These are phyloP conservation scores for Leptinotarsa tumamoca DNA, from an alignment of 2,888 invertebrate species.

Conservation along the genomic window DNA sequence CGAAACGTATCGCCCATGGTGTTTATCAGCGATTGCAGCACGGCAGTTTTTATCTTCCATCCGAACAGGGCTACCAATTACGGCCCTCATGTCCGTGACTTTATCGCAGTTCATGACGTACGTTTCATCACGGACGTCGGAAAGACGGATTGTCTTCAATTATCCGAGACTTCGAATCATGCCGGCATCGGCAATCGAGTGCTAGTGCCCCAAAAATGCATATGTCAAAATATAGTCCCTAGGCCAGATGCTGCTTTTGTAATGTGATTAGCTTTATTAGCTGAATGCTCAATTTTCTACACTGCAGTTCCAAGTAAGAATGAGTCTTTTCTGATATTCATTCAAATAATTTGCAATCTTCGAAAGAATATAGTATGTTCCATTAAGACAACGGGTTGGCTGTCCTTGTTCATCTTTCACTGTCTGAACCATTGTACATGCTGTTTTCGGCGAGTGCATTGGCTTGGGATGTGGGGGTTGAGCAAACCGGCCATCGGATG, in stretches of 20 bases:
- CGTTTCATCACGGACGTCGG: constrained; percentile 60
- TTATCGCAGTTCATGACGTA: constrained; percentile 59
- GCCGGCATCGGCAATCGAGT: constrained; percentile 30
- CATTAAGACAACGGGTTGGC: no score
- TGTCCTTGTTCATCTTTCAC: no score
- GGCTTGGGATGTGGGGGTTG: no score
- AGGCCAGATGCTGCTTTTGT: neutral
- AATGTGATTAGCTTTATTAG: no score
- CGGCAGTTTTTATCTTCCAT: constrained; percentile 40
- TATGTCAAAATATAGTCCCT: neutral
- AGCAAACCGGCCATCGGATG: no score
- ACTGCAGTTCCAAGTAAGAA: no score
- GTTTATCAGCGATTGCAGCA: constrained; percentile 36
- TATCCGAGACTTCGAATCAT: constrained; percentile 60
- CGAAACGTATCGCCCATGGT: constrained; percentile 36
- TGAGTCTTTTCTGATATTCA: no score
- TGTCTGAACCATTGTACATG: no score
- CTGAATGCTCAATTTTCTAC: no score
- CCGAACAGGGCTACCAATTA: constrained; percentile 53
- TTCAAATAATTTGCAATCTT: no score
- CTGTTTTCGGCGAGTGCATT: no score
- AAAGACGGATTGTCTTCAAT: constrained; percentile 65
- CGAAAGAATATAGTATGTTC: no score
- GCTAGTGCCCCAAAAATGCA: neutral
- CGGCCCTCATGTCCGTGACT: constrained; percentile 61